Evolutionary conservation across 2,113 vertebrate species (phyloP), one percentile per base, ranked within the genome.

Genomic region (Dipodomys ordii): DNA sequence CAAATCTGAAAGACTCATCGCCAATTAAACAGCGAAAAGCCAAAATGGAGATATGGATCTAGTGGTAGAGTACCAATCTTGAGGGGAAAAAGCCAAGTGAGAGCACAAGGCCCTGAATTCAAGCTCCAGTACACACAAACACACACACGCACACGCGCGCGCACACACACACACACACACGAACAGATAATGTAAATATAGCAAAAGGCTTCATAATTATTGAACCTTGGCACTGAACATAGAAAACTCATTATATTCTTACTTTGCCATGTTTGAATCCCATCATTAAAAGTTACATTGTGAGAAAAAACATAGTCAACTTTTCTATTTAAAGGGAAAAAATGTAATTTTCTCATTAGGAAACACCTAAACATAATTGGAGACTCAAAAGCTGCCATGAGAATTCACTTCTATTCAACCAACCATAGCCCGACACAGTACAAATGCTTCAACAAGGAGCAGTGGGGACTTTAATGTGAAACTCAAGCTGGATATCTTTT

Each of bases 371-470:
- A 57, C 16, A 57, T 57, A 57, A 57, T 57, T 57, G 53, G 53
- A 57, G 79, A 22, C 44, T 20, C 72, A 73, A 84, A 96, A 87
- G 2, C 62, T 94, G 15, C 25, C 11, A n/a, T 5, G 20, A 35
- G 90, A 23, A 68, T 80, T 91, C 62, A 64, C 82, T 94, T 91
- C 72, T 80, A 94, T 83, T 90, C 93, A 88, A 83, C 87, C 32
- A 8, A 65, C 88, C 20, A 68, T 44, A 91, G 88, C 57, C 64
- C 86, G 53, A 11, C 46, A 44, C 18, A 4, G 7, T 49, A 2
- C 30, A 74, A 87, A 84, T 35, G 25, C 64, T 39, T 76, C 85
- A 71, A 57, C 74, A 95, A 93, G 72, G 23, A 46, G 67, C 25
- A 69, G 9, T 8, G 28, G 44, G 8, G 28, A 32, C 79, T 60